Conservation (phyloP, 2,797 vertebrate species). For the Siniperca scherzeri region DNA sequence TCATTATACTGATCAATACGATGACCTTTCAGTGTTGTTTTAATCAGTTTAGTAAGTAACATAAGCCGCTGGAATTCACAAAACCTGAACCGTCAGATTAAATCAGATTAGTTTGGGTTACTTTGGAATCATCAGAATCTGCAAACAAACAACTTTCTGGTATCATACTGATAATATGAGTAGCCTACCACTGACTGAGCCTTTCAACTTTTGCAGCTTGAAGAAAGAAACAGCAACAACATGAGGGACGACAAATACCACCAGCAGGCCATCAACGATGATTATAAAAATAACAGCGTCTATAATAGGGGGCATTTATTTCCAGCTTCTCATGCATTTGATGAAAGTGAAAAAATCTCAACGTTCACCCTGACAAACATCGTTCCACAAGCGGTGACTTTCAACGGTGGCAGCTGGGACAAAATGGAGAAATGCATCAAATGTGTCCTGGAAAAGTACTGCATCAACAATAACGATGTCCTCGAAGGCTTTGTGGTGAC, state of each 20-base stretch:
- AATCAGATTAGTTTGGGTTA: no score
- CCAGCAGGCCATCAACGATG: neutral
- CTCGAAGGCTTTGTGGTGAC: slow-evolving; percentile 47
- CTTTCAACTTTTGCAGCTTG: neutral
- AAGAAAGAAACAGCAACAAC: neutral
- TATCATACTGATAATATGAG: no score
- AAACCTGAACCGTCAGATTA: no score
- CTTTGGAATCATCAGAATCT: no score
- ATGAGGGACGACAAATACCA: accelerated
- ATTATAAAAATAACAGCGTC: accelerated
- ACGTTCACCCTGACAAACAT: slow-evolving; percentile 38
- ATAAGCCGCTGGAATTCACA: no score
- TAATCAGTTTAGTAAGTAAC: no score
- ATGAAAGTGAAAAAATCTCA: accelerated
- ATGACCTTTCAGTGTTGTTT: no score
- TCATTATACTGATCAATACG: no score
- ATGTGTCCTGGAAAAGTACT: slow-evolving; percentile 20
- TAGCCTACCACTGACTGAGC: neutral
- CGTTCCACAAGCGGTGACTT: slow-evolving; percentile 45
- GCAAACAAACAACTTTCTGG: no score
- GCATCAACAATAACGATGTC: neutral
- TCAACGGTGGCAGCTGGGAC: slow-evolving; percentile 51
- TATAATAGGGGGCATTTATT: slow-evolving; percentile 8
- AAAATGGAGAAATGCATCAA: slow-evolving; percentile 32
- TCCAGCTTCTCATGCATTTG: neutral